Evolutionary conservation across 2,797 vertebrate species (phyloP), one percentile per base, ranked within the genome.

Genomic region (Sandelia bainsii): DNA sequence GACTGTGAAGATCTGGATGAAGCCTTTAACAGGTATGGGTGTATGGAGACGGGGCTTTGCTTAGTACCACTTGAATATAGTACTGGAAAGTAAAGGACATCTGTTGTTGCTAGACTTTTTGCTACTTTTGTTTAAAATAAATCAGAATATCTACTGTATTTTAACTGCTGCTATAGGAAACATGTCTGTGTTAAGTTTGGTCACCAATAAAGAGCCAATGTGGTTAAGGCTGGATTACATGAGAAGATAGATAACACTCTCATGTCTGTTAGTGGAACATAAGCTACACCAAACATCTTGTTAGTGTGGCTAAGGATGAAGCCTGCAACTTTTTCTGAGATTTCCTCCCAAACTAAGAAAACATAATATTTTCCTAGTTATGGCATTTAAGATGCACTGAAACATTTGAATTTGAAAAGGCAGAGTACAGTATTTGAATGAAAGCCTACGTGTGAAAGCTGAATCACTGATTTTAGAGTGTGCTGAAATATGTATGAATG

Each of bases 1-100:
- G 95, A 98, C 85, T 98, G 97, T 86, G 92, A 96, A 37, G 96
- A 97, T 67, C 91, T 97, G 79, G 97, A 98, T 19, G 94, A 96
- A 72, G 89, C 95, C 73, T 97, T 97, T 74, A 96, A 94, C 83
- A 94, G 94, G 94, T 95, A 80, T 61, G 84, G 6, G 29, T 32
- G 42, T 45, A 10, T 73, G 57, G 34, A 39, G 53, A 63, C 67
- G 6, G 20, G 14, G 62, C 23, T 29, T 17, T 29, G 60, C 6
- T 57, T 6, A 72, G n/a, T 4, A n/a, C 11, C 4, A 32, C 32
- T 22, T 25, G 3, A 50, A 9, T 37, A 39, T 51, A 57, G 13
- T 58, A 54, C 49, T 75, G 40, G 14, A 44, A 44, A 39, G 44
- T 48, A 29, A 58, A 71, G 60, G 3, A 42, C 50, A 25, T 27